phyloP scores from a whole-genome alignment of 2,888 invertebrate species.

The Netelia inedita region DNA sequence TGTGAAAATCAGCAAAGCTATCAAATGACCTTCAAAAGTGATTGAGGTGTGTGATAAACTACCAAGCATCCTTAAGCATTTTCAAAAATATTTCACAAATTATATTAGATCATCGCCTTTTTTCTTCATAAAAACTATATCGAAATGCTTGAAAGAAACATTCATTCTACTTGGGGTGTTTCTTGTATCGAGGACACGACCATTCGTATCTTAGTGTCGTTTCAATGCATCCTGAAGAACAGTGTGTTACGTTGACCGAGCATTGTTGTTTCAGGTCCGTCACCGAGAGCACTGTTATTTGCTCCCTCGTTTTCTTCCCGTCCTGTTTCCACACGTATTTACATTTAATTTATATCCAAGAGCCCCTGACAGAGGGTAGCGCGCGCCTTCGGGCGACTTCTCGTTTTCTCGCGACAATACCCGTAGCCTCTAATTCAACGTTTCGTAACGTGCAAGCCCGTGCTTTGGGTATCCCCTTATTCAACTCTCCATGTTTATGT shows the following conservation, averaged over 20 bases:
- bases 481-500: neutral
- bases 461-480: neutral
- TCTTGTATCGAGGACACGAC: slow-evolving; percentile 2
- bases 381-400: slow-evolving; percentile 43
- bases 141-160: slow-evolving; percentile 3
- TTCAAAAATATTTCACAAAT: no score
- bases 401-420: slow-evolving; percentile 31
- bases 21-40: no score
- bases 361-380: slow-evolving; percentile 23
- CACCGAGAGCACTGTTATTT: slow-evolving; percentile 72
- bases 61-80: no score
- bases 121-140: no score
- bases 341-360: slow-evolving; percentile 76
- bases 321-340: slow-evolving; percentile 71
- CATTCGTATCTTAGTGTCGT: slow-evolving; percentile 49
- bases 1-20: no score
- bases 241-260: slow-evolving; percentile 66
- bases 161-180: no score
- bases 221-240: slow-evolving; percentile 64
- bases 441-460: slow-evolving; percentile 7
- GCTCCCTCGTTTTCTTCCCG: slow-evolving; percentile 73
- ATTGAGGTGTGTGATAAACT: no score
- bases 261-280: slow-evolving; percentile 76
- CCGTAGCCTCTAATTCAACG: slow-evolving; percentile 34
- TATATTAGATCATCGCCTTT: no score